Evolutionary conservation across 2,888 invertebrate genomes (phyloP), one percentile per base, ranked within the genome.

Genomic region (Plebejus argus): DNA sequence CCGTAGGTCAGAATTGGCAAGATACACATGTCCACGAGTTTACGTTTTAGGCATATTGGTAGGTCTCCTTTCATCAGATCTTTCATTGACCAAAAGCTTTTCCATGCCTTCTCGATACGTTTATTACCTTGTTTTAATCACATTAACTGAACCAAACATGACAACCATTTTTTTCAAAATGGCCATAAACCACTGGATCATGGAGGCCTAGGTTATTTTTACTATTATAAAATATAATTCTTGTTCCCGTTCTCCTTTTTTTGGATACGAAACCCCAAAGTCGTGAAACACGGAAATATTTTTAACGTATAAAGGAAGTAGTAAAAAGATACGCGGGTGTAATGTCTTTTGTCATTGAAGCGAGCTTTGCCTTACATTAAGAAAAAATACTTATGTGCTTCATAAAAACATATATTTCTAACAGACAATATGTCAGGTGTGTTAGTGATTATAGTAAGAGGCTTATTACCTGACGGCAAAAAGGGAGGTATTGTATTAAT

Each of bases 341-440:
- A 74, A 74, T 74, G 74, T 74, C 74, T 74, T 74, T 74, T 74
- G 74, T 74, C 74, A 53, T 74, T 33, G 74, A 53, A 74, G 71
- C 70, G n/a, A 33, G 71, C 74, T 74, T 74, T 45, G 45, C 39
- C 39, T 45, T 72, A 49, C 28, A 49, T 28, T 28, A 74, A 74
- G 74, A 18, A 18, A 74, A 74, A 53, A 28, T 53, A 28, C 66
- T 45, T 45, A 45, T 45, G 45, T 45, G 45, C 45, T 45, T 45
- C 20, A 58, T 20, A 58, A 58, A 20, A 20, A 58, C 58, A 20
- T 58, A n/a, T 53, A 53, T 53, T 18, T 15, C 53, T 53, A 5
- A 53, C 53, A 53, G 12, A 53, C 12, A 18, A 0, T 53, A 3
- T 53, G 53, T 6, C 0, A 18, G 18, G 15, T 3, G 53, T 53